Evolutionary conservation across 2,888 invertebrate species (phyloP).

Genomic region (Julus scanicus): DNA sequence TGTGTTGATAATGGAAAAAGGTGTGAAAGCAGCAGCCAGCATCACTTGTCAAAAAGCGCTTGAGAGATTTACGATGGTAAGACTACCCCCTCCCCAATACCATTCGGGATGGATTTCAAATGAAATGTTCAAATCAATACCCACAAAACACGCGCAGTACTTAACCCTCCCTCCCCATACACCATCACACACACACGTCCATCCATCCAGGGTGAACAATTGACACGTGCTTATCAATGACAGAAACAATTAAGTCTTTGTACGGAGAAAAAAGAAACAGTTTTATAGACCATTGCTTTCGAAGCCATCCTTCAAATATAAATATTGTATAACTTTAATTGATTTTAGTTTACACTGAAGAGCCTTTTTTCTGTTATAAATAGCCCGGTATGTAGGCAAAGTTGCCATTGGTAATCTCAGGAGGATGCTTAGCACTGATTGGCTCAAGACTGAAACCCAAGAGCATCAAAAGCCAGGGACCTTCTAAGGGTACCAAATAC

Average conservation of each 20-base stretch:
- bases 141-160: background rate
- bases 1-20: slow-evolving; percentile 13
- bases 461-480: background rate
- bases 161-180: background rate
- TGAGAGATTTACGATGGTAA: slow-evolving; percentile 25
- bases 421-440: slow-evolving; percentile 39
- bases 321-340: slow-evolving; percentile 49
- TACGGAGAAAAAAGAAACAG: background rate
- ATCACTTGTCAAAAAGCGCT: slow-evolving; percentile 33
- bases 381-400: background rate
- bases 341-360: slow-evolving; percentile 48
- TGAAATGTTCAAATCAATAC: background rate
- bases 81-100: background rate
- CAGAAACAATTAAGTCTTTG: slow-evolving; percentile 40
- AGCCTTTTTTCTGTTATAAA: background rate
- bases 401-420: background rate
- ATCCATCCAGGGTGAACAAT: slow-evolving; percentile 32
- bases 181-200: slow-evolving; percentile 25
- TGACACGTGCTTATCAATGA: slow-evolving; percentile 32
- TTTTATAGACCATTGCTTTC: slow-evolving; percentile 5
- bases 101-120: slow-evolving; percentile 2
- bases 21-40: slow-evolving; percentile 11
- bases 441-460: slow-evolving; percentile 22
- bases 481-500: background rate
- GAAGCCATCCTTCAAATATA: slow-evolving; percentile 32